These are phyloP conservation scores for Heliconius hortense DNA, from an alignment of 2,888 invertebrate genomes.

Conservation along the genomic window DNA sequence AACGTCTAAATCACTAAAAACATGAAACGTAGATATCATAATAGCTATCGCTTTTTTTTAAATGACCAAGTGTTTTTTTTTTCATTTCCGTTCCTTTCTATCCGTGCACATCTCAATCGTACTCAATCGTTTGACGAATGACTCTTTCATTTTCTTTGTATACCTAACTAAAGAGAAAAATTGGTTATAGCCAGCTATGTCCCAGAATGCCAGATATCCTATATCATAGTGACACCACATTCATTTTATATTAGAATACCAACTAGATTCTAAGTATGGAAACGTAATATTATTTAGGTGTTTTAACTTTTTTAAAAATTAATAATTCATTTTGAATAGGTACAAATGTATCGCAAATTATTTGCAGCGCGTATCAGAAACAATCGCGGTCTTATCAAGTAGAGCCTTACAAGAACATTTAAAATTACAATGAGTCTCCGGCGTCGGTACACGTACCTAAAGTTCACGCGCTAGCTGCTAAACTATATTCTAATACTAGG, in stretches of 20 bases:
- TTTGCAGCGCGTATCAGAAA: slow-evolving; percentile 43
- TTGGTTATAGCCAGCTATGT: background rate
- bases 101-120: too few species aligned
- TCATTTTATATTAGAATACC: background rate
- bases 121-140: too few species aligned
- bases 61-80: background rate
- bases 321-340: slow-evolving; percentile 9
- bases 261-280: background rate
- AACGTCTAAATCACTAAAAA: background rate
- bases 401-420: slow-evolving; percentile 66
- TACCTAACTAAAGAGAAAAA: background rate
- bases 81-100: background rate
- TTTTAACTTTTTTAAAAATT: slow-evolving; percentile 24
- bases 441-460: slow-evolving; percentile 60
- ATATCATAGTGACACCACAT: background rate
- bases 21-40: background rate
- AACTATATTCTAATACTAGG: slow-evolving; percentile 17
- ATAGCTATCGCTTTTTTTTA: background rate
- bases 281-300: background rate
- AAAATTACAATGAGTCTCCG: slow-evolving; percentile 75
- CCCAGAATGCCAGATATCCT: too few species aligned
- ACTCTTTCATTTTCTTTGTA: too few species aligned
- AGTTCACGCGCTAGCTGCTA: slow-evolving; percentile 63
- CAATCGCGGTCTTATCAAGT: slow-evolving; percentile 36
- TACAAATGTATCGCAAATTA: slow-evolving; percentile 39